Evolutionary conservation across 2,888 invertebrate genomes (phyloP).

Genomic region (Monopis laevigella): DNA sequence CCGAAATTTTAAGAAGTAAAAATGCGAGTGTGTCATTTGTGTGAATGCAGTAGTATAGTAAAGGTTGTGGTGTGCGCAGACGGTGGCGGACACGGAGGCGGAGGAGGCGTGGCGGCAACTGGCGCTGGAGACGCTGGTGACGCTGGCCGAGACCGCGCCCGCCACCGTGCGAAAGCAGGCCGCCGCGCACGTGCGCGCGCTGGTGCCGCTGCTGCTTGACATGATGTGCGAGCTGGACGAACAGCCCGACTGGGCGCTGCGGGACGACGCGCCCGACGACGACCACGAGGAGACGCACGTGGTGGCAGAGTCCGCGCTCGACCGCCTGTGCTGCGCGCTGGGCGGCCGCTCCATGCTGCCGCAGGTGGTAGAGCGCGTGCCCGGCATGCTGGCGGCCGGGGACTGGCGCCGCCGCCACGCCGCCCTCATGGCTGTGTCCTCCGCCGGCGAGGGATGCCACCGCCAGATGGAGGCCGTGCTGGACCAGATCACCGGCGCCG

Average conservation of each 20-base stretch:
- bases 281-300: conserved; percentile 94
- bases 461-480: conserved; percentile 97
- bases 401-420: conserved; percentile 95
- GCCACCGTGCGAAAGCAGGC: conserved; percentile 96
- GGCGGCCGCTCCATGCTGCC: conserved; percentile 93
- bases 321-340: conserved; percentile 96
- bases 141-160: conserved; percentile 91
- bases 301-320: conserved; percentile 95
- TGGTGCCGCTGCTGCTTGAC: conserved; percentile 87
- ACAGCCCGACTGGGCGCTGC: conserved; percentile 87
- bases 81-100: conserved; percentile 75
- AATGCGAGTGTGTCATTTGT: too few relatives aligned
- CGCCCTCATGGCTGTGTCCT: conserved; percentile 98
- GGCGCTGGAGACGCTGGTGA: conserved; percentile 87
- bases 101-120: conserved; percentile 89
- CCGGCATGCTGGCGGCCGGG: conserved; percentile 83
- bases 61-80: too few relatives aligned
- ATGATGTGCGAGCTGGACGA: conserved; percentile 97
- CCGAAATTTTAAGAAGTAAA: too few relatives aligned
- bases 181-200: conserved; percentile 79
- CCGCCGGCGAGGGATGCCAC: conserved; percentile 98
- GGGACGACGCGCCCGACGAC: conserved; percentile 89
- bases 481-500: conserved; percentile 91
- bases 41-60: too few relatives aligned
- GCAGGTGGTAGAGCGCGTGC: conserved; percentile 85